phyloP scores from a whole-genome alignment of 1,140 invertebrate genomes.

The Dendrolimus kikuchii region DNA sequence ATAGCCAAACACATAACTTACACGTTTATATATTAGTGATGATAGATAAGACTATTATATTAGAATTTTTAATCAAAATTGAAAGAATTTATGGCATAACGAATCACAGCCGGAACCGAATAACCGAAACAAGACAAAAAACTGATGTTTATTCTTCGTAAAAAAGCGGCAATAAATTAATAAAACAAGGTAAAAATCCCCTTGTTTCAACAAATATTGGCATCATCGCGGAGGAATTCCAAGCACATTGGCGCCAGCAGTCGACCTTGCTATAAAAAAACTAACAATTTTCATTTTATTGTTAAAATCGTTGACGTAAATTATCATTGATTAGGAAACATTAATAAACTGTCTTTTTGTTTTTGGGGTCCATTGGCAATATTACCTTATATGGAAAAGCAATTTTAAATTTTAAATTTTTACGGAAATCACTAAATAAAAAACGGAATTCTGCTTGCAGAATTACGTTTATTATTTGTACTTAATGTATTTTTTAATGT shows the following conservation, averaged over 20 bases:
- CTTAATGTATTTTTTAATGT: too few species aligned
- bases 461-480: too few species aligned
- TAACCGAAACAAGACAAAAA: too few species aligned
- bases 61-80: constrained; percentile 4
- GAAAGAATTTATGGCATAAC: constrained; percentile 5
- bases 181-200: constrained; percentile 14
- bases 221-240: constrained; percentile 22
- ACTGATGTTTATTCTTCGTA: background rate
- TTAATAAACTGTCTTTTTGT: background rate
- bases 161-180: constrained; percentile 3
- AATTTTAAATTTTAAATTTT: too few species aligned
- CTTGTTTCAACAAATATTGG: constrained; percentile 11
- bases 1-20: too few species aligned
- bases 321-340: constrained; percentile 1
- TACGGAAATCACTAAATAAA: too few species aligned
- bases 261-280: constrained; percentile 20
- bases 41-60: constrained; percentile 1
- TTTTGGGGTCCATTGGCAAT: too few species aligned
- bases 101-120: background rate
- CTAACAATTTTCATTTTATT: constrained; percentile 14
- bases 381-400: too few species aligned
- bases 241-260: constrained; percentile 22
- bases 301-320: constrained; percentile 1
- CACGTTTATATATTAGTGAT: constrained; percentile 2
- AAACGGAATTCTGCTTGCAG: too few species aligned